Conservation (phyloP, 2,888 invertebrate species). For the Pristionchus fissidentatus region DNA sequence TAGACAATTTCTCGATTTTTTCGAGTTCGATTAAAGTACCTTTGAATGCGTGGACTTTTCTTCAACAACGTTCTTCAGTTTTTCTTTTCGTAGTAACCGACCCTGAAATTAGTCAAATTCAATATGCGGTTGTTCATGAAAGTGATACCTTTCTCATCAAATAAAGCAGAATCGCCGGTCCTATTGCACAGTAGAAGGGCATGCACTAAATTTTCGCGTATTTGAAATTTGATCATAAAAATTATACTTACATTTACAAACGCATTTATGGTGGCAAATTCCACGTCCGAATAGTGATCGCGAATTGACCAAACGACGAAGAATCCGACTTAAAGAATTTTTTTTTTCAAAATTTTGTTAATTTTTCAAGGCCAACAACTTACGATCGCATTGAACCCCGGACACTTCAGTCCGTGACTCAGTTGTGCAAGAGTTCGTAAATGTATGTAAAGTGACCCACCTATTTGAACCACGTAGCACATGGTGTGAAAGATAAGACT, state of each 20-base stretch:
- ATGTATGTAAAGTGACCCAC: background rate
- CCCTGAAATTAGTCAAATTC: background rate
- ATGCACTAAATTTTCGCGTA: background rate
- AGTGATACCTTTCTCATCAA: conserved; percentile 10
- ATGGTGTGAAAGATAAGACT: background rate
- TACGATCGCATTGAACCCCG: background rate
- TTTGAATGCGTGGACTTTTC: background rate
- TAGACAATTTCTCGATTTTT: too few relatives aligned
- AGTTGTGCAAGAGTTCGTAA: too few relatives aligned
- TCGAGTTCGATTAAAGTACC: too few relatives aligned
- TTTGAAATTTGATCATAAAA: background rate
- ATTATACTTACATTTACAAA: conserved; percentile 9
- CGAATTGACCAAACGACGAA: background rate
- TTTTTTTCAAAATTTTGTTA: background rate
- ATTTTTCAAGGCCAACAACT: background rate
- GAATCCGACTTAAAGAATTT: background rate
- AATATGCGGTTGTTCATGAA: background rate
- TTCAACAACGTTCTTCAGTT: background rate
- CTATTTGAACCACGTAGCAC: conserved; percentile 35
- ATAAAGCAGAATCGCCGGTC: background rate
- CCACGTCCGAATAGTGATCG: background rate
- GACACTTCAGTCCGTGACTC: background rate
- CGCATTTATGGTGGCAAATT: background rate
- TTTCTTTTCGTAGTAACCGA: background rate
- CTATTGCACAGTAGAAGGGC: conserved; percentile 20